phyloP scores from a whole-genome alignment of 2,888 invertebrate genomes.

The Hermodice carunculata region DNA sequence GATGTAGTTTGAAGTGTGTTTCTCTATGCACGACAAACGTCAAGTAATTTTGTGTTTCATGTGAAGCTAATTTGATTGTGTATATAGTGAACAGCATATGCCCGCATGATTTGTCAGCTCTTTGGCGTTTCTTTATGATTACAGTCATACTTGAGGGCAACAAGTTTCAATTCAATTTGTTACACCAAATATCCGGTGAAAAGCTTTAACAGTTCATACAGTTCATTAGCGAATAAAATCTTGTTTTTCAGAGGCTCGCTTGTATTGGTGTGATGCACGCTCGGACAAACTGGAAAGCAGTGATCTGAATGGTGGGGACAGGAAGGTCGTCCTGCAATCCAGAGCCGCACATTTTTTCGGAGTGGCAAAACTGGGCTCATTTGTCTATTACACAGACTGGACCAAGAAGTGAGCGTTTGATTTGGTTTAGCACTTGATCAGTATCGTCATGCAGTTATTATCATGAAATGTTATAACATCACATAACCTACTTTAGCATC shows the following conservation, averaged over 20 bases:
- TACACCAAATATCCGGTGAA: too few relatives aligned
- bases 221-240: too few relatives aligned
- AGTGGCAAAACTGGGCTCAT: slow-evolving; percentile 47
- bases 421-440: not conserved
- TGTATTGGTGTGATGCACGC: slow-evolving; percentile 62
- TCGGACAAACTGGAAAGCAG: slow-evolving; percentile 51
- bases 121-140: too few relatives aligned
- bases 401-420: slow-evolving; percentile 50
- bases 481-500: not conserved
- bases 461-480: not conserved
- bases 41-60: too few relatives aligned
- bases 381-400: slow-evolving; percentile 61
- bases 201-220: too few relatives aligned
- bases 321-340: slow-evolving; percentile 44
- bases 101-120: too few relatives aligned
- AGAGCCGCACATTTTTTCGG: slow-evolving; percentile 59
- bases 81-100: too few relatives aligned
- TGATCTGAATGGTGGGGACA: slow-evolving; percentile 40
- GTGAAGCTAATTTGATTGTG: too few relatives aligned
- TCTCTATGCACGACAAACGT: too few relatives aligned
- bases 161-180: too few relatives aligned
- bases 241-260: slow-evolving; percentile 45
- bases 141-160: too few relatives aligned
- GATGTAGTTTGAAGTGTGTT: too few relatives aligned
- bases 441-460: not conserved